Conservation (phyloP, 2,113 vertebrate genomes). For the Psilopsiagon aurifrons region DNA sequence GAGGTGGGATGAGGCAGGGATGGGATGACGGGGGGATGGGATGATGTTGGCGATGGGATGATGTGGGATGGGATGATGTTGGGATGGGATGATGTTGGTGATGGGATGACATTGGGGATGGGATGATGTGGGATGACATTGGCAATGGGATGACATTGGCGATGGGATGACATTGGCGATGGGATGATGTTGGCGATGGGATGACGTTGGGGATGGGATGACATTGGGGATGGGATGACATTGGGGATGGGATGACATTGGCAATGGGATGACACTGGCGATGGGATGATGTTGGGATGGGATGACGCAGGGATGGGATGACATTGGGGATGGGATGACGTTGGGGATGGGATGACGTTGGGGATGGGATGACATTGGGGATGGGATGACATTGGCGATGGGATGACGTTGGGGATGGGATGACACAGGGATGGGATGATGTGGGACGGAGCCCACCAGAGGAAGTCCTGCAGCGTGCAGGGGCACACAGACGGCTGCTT, state of each 20-base stretch:
- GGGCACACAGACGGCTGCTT: conserved; percentile 82
- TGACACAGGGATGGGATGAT: too few relatives aligned
- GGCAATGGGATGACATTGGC: too few relatives aligned
- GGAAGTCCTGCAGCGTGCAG: conserved; percentile 89
- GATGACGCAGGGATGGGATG: accelerated
- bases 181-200: background rate
- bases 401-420: too few relatives aligned
- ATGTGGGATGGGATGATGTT: too few relatives aligned
- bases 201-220: too few relatives aligned
- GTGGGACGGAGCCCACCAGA: conserved; percentile 78
- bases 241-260: accelerated
- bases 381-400: too few relatives aligned
- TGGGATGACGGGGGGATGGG: too few relatives aligned
- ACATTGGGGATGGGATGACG: too few relatives aligned
- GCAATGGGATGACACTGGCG: accelerated
- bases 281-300: accelerated
- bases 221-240: too few relatives aligned
- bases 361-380: too few relatives aligned
- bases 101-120: background rate
- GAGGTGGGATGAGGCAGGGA: background rate
- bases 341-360: accelerated
- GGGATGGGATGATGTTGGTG: background rate
- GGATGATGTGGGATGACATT: too few relatives aligned
- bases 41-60: too few relatives aligned
- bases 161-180: accelerated